Evolutionary conservation across 2,797 vertebrate genomes (phyloP).

Genomic region (Microcaecilia unicolor): DNA sequence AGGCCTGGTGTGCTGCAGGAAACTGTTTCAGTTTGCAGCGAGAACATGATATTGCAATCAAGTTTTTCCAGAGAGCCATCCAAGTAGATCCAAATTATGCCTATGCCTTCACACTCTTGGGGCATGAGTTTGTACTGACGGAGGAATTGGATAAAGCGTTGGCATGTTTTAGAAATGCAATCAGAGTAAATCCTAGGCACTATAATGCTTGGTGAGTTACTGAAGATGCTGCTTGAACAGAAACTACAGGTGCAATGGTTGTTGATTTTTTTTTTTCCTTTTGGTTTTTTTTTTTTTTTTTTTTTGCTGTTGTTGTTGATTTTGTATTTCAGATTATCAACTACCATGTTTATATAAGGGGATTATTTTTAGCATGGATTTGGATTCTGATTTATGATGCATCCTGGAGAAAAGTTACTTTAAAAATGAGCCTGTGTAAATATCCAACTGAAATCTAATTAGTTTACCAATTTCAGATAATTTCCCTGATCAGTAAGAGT

Average conservation of each 20-base stretch:
- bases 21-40: slow-evolving; percentile 97
- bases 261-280: no score
- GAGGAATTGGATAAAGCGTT: slow-evolving; percentile 93
- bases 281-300: background rate
- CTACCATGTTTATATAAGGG: no score
- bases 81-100: slow-evolving; percentile 94
- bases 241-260: background rate
- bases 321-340: no score
- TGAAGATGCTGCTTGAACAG: background rate
- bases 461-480: no score
- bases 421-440: no score
- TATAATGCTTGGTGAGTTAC: slow-evolving; percentile 85
- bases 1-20: slow-evolving; percentile 95
- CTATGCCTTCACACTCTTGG: slow-evolving; percentile 90
- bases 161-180: slow-evolving; percentile 91
- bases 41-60: slow-evolving; percentile 95
- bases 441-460: no score
- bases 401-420: background rate
- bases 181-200: slow-evolving; percentile 88
- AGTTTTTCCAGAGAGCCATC: slow-evolving; percentile 97
- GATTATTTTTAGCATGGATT: no score
- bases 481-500: no score
- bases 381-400: no score
- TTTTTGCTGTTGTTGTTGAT: background rate
- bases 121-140: slow-evolving; percentile 90